Evolutionary conservation across 2,797 vertebrate genomes (phyloP).

Genomic region (Hippopotamyrus pictus): DNA sequence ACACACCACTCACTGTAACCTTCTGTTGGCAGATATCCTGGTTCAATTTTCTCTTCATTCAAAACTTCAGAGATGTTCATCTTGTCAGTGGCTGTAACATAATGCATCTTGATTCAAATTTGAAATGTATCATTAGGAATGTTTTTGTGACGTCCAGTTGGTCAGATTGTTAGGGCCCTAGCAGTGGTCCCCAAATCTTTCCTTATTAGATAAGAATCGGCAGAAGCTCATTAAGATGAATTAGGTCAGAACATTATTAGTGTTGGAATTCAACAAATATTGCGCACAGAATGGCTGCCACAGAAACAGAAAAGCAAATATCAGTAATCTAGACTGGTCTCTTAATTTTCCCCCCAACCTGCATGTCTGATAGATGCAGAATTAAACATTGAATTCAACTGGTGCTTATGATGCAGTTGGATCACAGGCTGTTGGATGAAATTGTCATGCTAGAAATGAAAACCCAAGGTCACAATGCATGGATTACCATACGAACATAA

Average conservation of each 20-base stretch:
- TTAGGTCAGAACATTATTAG: neutral
- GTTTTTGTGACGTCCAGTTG: neutral
- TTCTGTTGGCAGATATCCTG: neutral
- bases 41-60: neutral
- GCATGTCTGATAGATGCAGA: neutral
- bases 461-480: neutral
- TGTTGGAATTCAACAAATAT: neutral
- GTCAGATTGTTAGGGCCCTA: neutral
- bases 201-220: neutral
- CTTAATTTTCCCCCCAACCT: neutral
- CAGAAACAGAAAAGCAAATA: neutral
- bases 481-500: neutral
- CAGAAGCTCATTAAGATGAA: neutral
- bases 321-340: neutral
- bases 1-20: neutral
- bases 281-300: neutral
- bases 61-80: neutral
- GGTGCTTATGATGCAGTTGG: neutral
- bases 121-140: neutral
- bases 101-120: neutral
- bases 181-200: neutral
- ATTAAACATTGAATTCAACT: neutral
- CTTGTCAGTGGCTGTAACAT: neutral
- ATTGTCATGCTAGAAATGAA: neutral
- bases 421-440: neutral